Evolutionary conservation across 2,113 vertebrate genomes (phyloP), one percentile per base, ranked within the genome.

Genomic region (Poecilia latipinna): DNA sequence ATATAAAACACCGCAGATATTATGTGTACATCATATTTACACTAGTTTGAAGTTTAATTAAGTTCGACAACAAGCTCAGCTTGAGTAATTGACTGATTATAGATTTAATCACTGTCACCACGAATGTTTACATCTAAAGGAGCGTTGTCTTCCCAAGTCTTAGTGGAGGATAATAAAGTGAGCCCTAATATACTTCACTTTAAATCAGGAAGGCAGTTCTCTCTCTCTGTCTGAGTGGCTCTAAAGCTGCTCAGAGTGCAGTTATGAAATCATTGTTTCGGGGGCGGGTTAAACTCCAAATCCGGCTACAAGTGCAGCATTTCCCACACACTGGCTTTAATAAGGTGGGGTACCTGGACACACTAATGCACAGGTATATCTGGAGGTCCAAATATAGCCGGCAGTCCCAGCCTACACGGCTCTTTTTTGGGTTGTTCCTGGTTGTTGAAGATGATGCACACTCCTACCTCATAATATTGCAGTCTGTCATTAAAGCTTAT

Each of bases 211-310:
- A 54, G 2, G 71, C 35, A 70, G 57, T 65, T 66, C 72, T 80
- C 71, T 79, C 71, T 39, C 74, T 79, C 64, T 42, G 79, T 85
- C 65, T 67, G 77, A 78, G 79, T 65, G 33, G 70, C 68, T 80
- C 0, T 13, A 75, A 80, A 85, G 61, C 63, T 64, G 61, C 77
- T 75, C 68, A 78, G 70, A 71, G 62, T 67, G 57, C 3, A 3
- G 79, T 90, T 79, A 86, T 82, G 80, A 88, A 85, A 83, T 85
- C 72, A 77, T 78, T 79, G 80, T 84, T 85, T 80, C 22, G 66
- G 54, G 73, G 89, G 77, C 3, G 73, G 70, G 61, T 78, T 77
- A 60, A 76, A 78, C 76, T 80, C 78, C 85, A 82, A 86, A 86
- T 90, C 72, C 80, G 89, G 61, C 80, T 77, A 37, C 63, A 70